phyloP scores from a whole-genome alignment of 2,888 invertebrate genomes.

The Hyalella azteca region DNA sequence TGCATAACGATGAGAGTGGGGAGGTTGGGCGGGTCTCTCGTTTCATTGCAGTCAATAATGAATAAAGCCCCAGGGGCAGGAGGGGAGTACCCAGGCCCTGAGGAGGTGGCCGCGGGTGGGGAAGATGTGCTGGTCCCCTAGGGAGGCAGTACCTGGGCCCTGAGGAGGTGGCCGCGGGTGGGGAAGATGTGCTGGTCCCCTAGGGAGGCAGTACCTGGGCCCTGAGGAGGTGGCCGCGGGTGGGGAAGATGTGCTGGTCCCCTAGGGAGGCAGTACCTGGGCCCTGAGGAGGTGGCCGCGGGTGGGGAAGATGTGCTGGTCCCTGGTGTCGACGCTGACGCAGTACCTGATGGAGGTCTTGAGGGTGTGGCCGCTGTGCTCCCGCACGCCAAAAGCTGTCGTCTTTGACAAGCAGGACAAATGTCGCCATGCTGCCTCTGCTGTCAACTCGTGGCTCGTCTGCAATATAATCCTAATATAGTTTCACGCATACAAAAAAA shows the following conservation, averaged over 20 bases:
- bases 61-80: too few relatives aligned
- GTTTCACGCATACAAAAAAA: too few relatives aligned
- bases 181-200: conserved; percentile 75
- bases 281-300: conserved; percentile 73
- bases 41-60: too few relatives aligned
- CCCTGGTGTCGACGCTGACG: conserved; percentile 72
- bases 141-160: conserved; percentile 69
- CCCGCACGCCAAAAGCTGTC: conserved; percentile 82
- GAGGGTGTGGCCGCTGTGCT: conserved; percentile 86
- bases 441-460: conserved; percentile 84
- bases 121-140: conserved; percentile 71
- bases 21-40: too few relatives aligned
- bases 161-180: conserved; percentile 73
- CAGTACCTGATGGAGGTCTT: conserved; percentile 87
- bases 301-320: conserved; percentile 77
- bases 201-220: conserved; percentile 67
- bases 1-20: too few relatives aligned
- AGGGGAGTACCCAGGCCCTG: conserved; percentile 65
- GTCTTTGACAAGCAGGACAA: conserved; percentile 74
- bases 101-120: conserved; percentile 76
- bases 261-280: too few relatives aligned
- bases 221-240: conserved; percentile 74
- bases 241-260: conserved; percentile 76
- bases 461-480: too few relatives aligned
- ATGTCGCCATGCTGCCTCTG: conserved; percentile 85